These are phyloP conservation scores for Pseudomyrmex flavicornis DNA, from an alignment of 1,140 invertebrate genomes.

Conservation along the genomic window DNA sequence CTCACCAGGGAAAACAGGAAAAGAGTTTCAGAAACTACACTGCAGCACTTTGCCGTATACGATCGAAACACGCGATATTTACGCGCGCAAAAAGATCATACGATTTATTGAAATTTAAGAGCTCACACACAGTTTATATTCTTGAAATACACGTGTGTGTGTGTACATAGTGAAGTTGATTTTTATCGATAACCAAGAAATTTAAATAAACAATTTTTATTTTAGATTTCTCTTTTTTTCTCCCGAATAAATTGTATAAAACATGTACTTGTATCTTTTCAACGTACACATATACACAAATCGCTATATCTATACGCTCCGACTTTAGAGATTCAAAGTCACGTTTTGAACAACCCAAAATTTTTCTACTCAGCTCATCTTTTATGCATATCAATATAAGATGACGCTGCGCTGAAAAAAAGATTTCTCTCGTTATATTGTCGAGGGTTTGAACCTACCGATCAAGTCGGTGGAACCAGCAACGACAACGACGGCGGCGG, in stretches of 20 bases:
- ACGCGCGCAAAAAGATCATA: no score
- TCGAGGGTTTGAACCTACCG: constrained; percentile 20
- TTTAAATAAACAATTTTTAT: no score
- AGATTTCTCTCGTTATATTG: constrained; percentile 42
- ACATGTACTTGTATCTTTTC: neutral
- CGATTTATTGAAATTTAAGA: no score
- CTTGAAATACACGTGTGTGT: no score
- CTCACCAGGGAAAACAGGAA: neutral
- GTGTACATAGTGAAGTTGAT: no score
- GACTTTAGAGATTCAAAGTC: neutral
- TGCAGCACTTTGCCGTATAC: neutral
- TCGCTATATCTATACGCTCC: neutral
- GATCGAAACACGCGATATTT: neutral
- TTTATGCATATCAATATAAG: constrained; percentile 46
- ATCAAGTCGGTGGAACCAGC: constrained; percentile 26
- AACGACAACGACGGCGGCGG: no score
- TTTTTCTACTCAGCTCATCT: constrained; percentile 44
- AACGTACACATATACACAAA: neutral
- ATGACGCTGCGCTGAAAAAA: constrained; percentile 19
- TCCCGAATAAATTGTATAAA: neutral
- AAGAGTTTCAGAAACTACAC: constrained; percentile 15
- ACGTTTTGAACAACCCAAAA: constrained; percentile 18
- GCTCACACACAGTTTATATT: no score
- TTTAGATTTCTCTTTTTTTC: no score
- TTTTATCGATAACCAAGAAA: no score